Base-by-base conservation (phyloP, 2,797 vertebrate genomes). In the Semotilus atromaculatus region DNA sequence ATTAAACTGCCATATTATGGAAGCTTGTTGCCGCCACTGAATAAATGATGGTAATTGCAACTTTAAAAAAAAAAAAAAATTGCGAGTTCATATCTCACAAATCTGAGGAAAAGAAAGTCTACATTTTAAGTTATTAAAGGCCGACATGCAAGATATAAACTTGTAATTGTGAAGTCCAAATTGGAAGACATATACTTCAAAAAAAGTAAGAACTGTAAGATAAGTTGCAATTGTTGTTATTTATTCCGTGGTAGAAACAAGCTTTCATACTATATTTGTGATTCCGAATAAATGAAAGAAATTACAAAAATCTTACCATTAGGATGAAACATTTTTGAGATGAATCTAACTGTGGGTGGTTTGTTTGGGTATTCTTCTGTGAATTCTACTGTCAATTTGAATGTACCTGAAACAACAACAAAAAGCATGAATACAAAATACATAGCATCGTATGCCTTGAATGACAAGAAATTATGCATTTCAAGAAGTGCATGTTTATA, bases 301-400 rank as follows among this genome's bases (percentile, higher is more conserved):
- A 31, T 31, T 31, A 31, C 31, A 16, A 26, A 80, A 51, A 23
- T 86, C 31, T 38, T 96, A 97, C 98, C 98, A 94, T 99, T 99
- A 90, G 98, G 98, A 96, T 99, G 98, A 95, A 99, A 99, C 98
- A 99, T 99, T 96, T 99, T 99, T 89, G 98, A 99, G 88, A 99
- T 96, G 96, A 99, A 99, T 95, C 98, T 95, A 93, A 99, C 98
- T 90, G 98, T 99, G 58, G 98, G 98, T 79, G 98, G 98, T 93
- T 99, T 99, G 94, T 99, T 99, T 0, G 98, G 98, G 90, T 99
- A 99, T 95, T 99, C 98, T 95, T 99, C 98, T 91, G 98, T 99
- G 90, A 99, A 99, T 95, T 99, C 98, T 94, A 99, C 98, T 87
- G 97, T 98, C 87, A 99, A 96, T 93, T 99, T 99, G 95, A 99